Conservation (phyloP, 2,888 invertebrate genomes). For the Agelastica alni region DNA sequence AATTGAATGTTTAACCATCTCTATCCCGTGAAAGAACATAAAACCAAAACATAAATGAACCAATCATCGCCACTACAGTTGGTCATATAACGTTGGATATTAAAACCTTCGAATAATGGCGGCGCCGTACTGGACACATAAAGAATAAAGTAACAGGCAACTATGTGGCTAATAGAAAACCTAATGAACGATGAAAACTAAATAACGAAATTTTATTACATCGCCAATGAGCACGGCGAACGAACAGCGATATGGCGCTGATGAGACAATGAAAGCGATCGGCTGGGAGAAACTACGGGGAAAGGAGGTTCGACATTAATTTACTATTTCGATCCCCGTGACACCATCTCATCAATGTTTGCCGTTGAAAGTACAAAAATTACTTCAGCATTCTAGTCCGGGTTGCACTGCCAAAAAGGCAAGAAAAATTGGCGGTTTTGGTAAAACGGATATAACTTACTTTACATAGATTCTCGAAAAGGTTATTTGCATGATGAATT, state of each 20-base stretch:
- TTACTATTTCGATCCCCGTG: constrained; percentile 2
- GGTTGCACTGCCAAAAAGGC: too few species aligned
- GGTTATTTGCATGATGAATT: too few species aligned
- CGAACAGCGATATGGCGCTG: not conserved
- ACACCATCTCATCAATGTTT: constrained; percentile 10
- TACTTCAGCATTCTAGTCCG: not conserved
- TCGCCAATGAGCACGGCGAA: constrained; percentile 4
- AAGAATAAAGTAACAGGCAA: constrained; percentile 4
- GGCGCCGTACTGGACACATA: not conserved
- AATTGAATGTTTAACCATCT: too few species aligned
- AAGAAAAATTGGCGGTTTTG: too few species aligned
- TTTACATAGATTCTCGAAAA: too few species aligned
- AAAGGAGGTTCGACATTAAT: constrained; percentile 12
- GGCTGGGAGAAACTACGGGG: not conserved
- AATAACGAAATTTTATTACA: constrained; percentile 21
- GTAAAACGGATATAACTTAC: too few species aligned
- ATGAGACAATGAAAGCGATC: constrained; percentile 3
- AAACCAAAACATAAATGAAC: too few species aligned
- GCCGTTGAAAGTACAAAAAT: constrained; percentile 6
- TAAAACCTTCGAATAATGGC: too few species aligned
- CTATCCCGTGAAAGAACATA: too few species aligned
- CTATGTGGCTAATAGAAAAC: constrained; percentile 2
- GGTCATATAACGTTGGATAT: too few species aligned
- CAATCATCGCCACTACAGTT: too few species aligned
- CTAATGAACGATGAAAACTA: constrained; percentile 22